Conservation (phyloP, 2,888 invertebrate genomes). For the Miltochrista miniata region DNA sequence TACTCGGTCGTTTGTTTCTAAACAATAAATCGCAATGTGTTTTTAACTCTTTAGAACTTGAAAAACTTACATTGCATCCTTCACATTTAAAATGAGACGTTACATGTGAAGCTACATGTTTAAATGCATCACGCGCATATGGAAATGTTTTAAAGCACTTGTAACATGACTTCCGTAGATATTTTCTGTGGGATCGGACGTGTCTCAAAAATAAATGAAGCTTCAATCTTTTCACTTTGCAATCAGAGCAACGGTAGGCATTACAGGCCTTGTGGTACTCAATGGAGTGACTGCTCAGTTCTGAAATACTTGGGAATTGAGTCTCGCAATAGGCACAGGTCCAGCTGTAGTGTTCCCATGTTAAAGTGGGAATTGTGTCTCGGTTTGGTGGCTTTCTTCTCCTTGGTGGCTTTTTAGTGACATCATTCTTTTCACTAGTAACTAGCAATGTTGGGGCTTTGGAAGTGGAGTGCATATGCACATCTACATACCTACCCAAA, state of each 20-base stretch:
- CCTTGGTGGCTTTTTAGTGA: too few species aligned
- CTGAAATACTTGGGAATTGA: slow-evolving; percentile 52
- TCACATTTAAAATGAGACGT: slow-evolving; percentile 46
- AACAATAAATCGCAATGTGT: slow-evolving; percentile 49
- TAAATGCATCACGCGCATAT: slow-evolving; percentile 30
- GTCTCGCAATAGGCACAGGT: slow-evolving; percentile 61
- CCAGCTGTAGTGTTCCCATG: slow-evolving; percentile 66
- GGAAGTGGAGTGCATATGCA: too few species aligned
- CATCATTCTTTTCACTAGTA: background rate
- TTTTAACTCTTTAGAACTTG: slow-evolving; percentile 42
- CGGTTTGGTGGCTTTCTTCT: slow-evolving; percentile 12
- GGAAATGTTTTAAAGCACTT: slow-evolving; percentile 52
- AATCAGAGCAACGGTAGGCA: slow-evolving; percentile 86
- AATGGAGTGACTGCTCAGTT: slow-evolving; percentile 83
- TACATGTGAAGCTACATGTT: slow-evolving; percentile 45
- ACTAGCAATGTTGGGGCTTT: background rate
- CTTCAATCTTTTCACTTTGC: slow-evolving; percentile 60
- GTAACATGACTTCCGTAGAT: slow-evolving; percentile 76
- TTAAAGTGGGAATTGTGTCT: slow-evolving; percentile 48
- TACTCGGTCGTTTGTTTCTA: slow-evolving; percentile 46
- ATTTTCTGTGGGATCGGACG: slow-evolving; percentile 83
- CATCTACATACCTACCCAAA: too few species aligned
- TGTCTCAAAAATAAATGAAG: slow-evolving; percentile 71
- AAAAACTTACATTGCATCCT: slow-evolving; percentile 59
- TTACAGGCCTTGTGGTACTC: slow-evolving; percentile 84